A percentile compares a stretch with the other conserved stretches of the same genome.
These are phyloP conservation scores for Cryptus armator DNA, from an alignment of 2,888 invertebrate genomes.

Conservation along the genomic window DNA sequence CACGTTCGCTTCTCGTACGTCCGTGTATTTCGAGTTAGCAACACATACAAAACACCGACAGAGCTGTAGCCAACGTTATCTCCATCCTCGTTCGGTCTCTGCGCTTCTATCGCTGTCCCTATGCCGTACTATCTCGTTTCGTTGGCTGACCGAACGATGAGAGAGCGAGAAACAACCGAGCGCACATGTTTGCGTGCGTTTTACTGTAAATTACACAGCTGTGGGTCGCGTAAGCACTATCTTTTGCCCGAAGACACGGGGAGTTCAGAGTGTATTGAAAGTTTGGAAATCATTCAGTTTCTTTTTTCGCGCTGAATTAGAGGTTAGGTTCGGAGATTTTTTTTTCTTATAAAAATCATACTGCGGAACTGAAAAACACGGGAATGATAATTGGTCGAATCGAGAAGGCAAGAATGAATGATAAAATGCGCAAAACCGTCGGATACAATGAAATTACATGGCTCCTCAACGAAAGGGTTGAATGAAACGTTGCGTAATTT, in stretches of 20 bases:
- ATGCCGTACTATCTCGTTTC: slow-evolving; percentile 8
- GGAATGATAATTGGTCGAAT: slow-evolving; percentile 6
- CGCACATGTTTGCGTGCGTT: slow-evolving; percentile 58
- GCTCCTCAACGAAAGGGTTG: slow-evolving; percentile 26
- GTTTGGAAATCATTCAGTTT: background rate
- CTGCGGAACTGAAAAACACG: slow-evolving; percentile 12
- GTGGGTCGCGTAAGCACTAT: slow-evolving; percentile 5
- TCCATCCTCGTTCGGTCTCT: slow-evolving; percentile 20
- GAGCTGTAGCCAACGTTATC: slow-evolving; percentile 13
- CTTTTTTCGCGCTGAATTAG: background rate
- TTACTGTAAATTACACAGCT: slow-evolving; percentile 59
- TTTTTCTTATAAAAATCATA: background rate
- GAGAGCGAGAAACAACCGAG: slow-evolving; percentile 24
- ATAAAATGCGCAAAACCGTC: slow-evolving; percentile 18
- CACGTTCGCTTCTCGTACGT: background rate
- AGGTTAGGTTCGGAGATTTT: background rate
- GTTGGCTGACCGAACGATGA: slow-evolving; percentile 34
- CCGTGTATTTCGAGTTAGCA: background rate
- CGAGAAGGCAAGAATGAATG: background rate
- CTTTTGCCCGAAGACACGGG: background rate
- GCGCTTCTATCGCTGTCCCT: slow-evolving; percentile 5
- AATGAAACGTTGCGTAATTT: slow-evolving; percentile 64
- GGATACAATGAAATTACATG: slow-evolving; percentile 47
- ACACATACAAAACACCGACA: background rate
- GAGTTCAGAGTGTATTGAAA: background rate